Conservation (phyloP, 2,113 vertebrate species). For the Otus sunia region DNA sequence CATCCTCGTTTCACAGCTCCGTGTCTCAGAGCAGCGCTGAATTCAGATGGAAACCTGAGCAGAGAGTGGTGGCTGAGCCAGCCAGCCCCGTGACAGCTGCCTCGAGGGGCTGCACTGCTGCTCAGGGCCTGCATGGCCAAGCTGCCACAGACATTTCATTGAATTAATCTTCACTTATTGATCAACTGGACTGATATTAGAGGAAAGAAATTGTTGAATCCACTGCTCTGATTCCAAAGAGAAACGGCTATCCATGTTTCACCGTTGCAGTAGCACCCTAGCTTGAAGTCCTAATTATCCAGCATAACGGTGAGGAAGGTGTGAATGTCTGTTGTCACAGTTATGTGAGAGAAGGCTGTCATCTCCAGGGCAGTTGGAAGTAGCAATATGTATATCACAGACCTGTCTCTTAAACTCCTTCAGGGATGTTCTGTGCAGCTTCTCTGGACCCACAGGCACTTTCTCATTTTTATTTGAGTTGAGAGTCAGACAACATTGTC, state of each 20-base stretch:
- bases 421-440: not conserved
- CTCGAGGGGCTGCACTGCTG: not conserved
- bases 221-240: not conserved
- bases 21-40: not conserved
- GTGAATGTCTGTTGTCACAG: not conserved
- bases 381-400: not conserved
- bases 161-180: not conserved
- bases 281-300: not conserved
- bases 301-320: not conserved
- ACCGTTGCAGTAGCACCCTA: not conserved
- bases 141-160: not conserved
- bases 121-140: not conserved
- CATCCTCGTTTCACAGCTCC: not conserved
- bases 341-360: not conserved
- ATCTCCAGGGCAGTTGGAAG: not conserved
- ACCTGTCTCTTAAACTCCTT: not conserved
- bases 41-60: not conserved
- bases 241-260: not conserved
- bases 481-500: not conserved
- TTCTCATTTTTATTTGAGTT: not conserved
- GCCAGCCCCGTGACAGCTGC: fast-evolving
- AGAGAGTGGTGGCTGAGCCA: not conserved
- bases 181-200: not conserved
- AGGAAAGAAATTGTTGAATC: not conserved
- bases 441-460: not conserved